Base-by-base conservation (phyloP, 2,113 vertebrate genomes). In the Heloderma charlesbogerti region DNA sequence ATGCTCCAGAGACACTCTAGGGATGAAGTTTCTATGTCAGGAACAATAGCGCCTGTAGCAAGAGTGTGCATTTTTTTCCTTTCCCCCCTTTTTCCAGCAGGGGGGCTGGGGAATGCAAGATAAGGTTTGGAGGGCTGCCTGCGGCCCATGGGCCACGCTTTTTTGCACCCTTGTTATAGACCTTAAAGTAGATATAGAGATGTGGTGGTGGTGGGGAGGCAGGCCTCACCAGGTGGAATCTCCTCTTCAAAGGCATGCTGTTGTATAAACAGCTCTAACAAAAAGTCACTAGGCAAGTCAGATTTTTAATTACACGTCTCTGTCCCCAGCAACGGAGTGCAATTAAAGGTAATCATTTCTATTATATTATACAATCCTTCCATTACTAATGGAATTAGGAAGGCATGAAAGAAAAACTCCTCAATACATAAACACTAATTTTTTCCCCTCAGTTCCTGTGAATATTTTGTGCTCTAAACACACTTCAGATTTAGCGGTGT, bases 261-360 rank as follows among this genome's bases (percentile, higher is more conserved):
- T 40, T 71, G 85, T 92, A 89, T 81, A 96, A 94, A 94, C 94
- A 91, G 89, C 88, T 15, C 40, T n/a, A 94, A 91, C 54, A 88
- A 93, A 81, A 95, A 93, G 90, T 92, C 91, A 91, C 88, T 90
- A 91, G 0, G 82, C 91, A 88, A 92, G 93, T 95, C 93, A 93
- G 91, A 86, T 95, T 95, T 96, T 96, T 95, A 96, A 95, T 97
- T 95, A 95, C 91, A 90, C 74, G 80, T 96, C 95, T 96, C 88
- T 94, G 95, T 96, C 92, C 93, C 90, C 88, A 95, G 96, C 94
- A 95, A 96, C 95, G 90, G 92, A 94, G 93, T 67, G 88, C 86
- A 94, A 96, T 96, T 96, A 93, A 96, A 94, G 90, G 93, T 95
- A 95, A 96, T 96, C 72, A 92, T 94, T 94, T 93, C 94, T 94